Evolutionary conservation across 2,113 vertebrate genomes (phyloP).

Genomic region (Epinephelus cyanopodus): DNA sequence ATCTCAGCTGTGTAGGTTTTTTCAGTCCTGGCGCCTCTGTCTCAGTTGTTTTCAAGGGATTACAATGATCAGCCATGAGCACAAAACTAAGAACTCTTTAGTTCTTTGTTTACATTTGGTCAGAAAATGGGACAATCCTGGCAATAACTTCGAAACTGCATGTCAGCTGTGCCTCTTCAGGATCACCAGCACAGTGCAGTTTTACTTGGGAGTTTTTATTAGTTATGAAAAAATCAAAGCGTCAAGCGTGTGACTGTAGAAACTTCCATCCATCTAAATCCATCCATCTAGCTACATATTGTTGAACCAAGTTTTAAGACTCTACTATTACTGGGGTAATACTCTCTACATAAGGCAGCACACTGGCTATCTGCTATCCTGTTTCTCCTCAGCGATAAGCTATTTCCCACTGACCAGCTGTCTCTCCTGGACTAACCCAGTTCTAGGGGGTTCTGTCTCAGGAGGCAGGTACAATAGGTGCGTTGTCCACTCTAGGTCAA

Average conservation of each 20-base stretch:
- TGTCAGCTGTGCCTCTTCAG: neutral
- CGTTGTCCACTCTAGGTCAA: no score
- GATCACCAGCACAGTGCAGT: neutral
- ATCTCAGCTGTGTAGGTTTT: neutral
- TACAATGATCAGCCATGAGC: neutral
- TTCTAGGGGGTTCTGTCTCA: no score
- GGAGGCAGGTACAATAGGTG: no score
- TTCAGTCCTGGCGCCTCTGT: neutral
- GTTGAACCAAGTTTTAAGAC: neutral
- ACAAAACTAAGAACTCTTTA: neutral
- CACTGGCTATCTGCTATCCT: no score
- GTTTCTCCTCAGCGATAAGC: no score
- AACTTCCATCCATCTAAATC: neutral
- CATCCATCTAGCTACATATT: neutral
- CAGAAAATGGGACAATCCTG: neutral
- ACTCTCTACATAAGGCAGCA: no score
- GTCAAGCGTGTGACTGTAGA: no score
- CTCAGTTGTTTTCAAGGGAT: conserved; percentile 23
- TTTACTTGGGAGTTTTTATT: neutral
- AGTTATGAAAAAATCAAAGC: no score
- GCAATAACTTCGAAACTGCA: neutral
- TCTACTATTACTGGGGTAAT: no score
- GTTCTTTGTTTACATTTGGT: neutral
- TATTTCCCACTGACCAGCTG: no score
- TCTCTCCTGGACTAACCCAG: no score